A percentile compares a stretch with the other conserved stretches of the same genome.
Conservation (phyloP, 2,113 vertebrate genomes). For the Gopherus evgoodei region DNA sequence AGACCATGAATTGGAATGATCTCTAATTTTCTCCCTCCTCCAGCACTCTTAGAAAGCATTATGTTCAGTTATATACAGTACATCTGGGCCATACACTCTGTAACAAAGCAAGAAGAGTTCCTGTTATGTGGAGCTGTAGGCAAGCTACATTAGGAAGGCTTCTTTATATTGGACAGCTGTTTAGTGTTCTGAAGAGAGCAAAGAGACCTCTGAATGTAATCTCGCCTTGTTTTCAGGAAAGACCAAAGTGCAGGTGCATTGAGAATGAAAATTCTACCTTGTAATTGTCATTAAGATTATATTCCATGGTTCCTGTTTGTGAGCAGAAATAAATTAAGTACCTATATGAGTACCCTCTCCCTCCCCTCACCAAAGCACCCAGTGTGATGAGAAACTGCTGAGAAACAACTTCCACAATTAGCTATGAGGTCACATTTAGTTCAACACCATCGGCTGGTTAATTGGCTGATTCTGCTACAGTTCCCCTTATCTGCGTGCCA, state of each 20-base stretch:
- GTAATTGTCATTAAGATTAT: conserved; percentile 53
- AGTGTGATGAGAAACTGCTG: conserved; percentile 73
- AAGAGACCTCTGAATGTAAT: conserved; percentile 54
- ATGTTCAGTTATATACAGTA: rapidly evolving
- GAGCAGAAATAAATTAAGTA: conserved; percentile 69
- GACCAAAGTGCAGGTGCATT: neutral
- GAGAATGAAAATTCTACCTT: conserved; percentile 41
- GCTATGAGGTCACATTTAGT: conserved; percentile 79
- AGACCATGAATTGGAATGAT: conserved; percentile 54
- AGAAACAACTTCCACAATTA: conserved; percentile 79
- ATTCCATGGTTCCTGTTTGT: conserved; percentile 58
- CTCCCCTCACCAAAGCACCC: conserved; percentile 15
- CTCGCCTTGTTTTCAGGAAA: conserved; percentile 37
- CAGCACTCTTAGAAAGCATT: conserved; percentile 25
- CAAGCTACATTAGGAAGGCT: conserved; percentile 35
- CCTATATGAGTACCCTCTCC: conserved; percentile 30
- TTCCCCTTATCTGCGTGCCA: conserved; percentile 74
- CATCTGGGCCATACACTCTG: conserved; percentile 50
- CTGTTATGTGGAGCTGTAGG: conserved; percentile 48
- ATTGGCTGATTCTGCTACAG: conserved; percentile 79
- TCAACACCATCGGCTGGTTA: conserved; percentile 79
- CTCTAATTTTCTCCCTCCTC: conserved; percentile 58
- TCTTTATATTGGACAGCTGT: conserved; percentile 56
- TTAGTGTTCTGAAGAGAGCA: conserved; percentile 41
- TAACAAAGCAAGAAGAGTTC: conserved; percentile 10